A percentile compares a stretch with the other conserved stretches of the same genome.
Conservation (phyloP, 2,888 invertebrate species). For the Caenorhabditis panamensis region DNA sequence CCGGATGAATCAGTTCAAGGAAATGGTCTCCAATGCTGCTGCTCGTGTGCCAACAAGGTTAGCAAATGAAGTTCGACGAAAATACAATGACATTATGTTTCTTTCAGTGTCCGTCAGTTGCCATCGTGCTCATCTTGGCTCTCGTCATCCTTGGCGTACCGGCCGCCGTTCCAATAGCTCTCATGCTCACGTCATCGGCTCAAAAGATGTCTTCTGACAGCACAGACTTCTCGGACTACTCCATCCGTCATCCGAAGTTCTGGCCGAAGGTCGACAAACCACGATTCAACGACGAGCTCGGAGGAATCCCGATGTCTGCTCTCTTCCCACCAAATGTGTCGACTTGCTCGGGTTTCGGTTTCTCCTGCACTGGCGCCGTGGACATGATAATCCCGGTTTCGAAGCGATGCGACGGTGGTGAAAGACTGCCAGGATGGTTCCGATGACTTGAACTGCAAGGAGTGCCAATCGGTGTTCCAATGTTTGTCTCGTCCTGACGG, state of each 20-base stretch:
- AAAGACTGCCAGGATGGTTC: conserved; percentile 72
- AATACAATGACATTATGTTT: too few relatives aligned
- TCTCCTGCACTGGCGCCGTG: conserved; percentile 72
- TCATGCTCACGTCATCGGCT: conserved; percentile 47
- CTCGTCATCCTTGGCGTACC: conserved; percentile 63
- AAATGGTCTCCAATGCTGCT: conserved; percentile 36
- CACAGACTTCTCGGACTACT: conserved; percentile 18
- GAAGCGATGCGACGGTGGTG: conserved; percentile 73
- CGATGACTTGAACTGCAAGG: conserved; percentile 72
- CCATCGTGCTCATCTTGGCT: conserved; percentile 61
- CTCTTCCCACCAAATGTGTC: too few relatives aligned
- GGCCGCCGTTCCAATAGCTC: conserved; percentile 60
- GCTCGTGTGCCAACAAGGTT: conserved; percentile 32
- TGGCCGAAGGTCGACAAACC: conserved; percentile 58
- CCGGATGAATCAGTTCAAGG: conserved; percentile 56
- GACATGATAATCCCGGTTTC: conserved; percentile 63
- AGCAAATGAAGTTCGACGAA: background rate
- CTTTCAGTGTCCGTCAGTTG: conserved; percentile 65
- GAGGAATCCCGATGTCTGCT: too few relatives aligned
- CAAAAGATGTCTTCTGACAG: conserved; percentile 49
- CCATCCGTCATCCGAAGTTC: conserved; percentile 45
- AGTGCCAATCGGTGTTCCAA: conserved; percentile 75
- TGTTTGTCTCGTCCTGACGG: conserved; percentile 55
- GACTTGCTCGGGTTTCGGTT: too few relatives aligned
- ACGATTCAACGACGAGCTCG: conserved; percentile 36